Evolutionary conservation across 2,888 invertebrate species (phyloP).

Genomic region (Myopa tessellatipennis): DNA sequence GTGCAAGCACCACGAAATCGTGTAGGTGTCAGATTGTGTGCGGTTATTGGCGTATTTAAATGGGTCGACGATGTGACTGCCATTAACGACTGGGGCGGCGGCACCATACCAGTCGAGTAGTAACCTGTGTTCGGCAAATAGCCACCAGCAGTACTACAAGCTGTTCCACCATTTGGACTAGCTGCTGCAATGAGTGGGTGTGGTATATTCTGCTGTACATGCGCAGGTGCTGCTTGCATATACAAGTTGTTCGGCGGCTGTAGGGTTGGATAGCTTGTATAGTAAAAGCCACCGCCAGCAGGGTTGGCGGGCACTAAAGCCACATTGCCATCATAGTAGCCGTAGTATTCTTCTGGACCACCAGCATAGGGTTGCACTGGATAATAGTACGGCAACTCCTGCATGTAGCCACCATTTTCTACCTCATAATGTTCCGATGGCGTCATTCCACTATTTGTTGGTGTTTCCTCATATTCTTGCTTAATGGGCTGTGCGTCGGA

Average conservation of each 20-base stretch:
- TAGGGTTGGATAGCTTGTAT: conserved; percentile 43
- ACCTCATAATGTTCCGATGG: conserved; percentile 39
- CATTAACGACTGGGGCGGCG: background rate
- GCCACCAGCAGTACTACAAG: conserved; percentile 2
- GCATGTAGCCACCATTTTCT: conserved; percentile 45
- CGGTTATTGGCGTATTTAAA: conserved; percentile 9
- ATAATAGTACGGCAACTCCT: conserved; percentile 49
- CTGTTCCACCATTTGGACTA: background rate
- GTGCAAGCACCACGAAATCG: conserved; percentile 21
- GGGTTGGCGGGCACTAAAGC: conserved; percentile 47
- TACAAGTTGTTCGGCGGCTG: conserved; percentile 46
- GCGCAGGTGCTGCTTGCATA: conserved; percentile 45
- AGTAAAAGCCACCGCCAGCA: conserved; percentile 45
- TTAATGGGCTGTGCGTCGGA: conserved; percentile 14
- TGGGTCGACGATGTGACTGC: background rate
- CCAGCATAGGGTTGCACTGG: conserved; percentile 45
- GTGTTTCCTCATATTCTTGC: conserved; percentile 18
- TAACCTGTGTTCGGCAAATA: conserved; percentile 13
- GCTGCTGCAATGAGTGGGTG: conserved; percentile 26
- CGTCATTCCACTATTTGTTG: background rate
- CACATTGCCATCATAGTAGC: conserved; percentile 51
- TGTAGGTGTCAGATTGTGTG: conserved; percentile 14
- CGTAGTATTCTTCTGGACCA: conserved; percentile 51
- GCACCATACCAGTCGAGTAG: conserved; percentile 16
- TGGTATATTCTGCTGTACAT: conserved; percentile 35